Evolutionary conservation across 2,113 vertebrate genomes (phyloP), one percentile per base, ranked within the genome.

Genomic region (Recurvirostra avosetta): DNA sequence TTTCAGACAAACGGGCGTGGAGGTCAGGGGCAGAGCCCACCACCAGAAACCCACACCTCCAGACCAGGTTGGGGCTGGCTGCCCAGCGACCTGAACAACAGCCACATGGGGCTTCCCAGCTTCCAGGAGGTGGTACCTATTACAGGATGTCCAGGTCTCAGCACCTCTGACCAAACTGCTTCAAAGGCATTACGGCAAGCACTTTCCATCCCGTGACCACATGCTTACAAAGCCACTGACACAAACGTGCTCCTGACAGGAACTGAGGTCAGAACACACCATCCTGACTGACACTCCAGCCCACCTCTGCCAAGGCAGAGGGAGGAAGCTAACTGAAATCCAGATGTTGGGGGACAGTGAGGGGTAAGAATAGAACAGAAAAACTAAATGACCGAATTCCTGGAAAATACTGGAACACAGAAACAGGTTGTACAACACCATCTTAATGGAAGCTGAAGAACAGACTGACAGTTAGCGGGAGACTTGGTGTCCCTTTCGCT

Each of bases 251-350:
- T 52, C 19, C 72, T 81, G 76, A 77, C 1, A 0, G 88, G 76
- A 97, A 71, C 53, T 1, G 9, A 72, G 75, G 83, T 80, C 86
- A 93, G 88, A 81, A 92, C 79, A 72, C 21, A 36, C 34, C 70
- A 89, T 67, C 86, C 79, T 43, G 59, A 86, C 67, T 40, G 55
- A 93, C 4, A 12, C 4, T 5, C 26, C 82, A 80, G 55, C 19
- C 30, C 0, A 0, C n/a, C 30, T 45, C 52, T 85, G 88, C 43
- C 83, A 72, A 89, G 87, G 73, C 34, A 41, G n/a, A 74, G 38
- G 74, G 66, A 79, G 67, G 86, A 95, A 86, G 84, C 17, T 63
- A 79, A 91, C 52, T 32, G 34, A 58, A 92, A 81, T 30, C 19
- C 89, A 92, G 65, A 91, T 19, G n/a, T 17, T 61, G 30, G 18